phyloP scores from a whole-genome alignment of 2,888 invertebrate genomes.

The Oeneis ivallda region DNA sequence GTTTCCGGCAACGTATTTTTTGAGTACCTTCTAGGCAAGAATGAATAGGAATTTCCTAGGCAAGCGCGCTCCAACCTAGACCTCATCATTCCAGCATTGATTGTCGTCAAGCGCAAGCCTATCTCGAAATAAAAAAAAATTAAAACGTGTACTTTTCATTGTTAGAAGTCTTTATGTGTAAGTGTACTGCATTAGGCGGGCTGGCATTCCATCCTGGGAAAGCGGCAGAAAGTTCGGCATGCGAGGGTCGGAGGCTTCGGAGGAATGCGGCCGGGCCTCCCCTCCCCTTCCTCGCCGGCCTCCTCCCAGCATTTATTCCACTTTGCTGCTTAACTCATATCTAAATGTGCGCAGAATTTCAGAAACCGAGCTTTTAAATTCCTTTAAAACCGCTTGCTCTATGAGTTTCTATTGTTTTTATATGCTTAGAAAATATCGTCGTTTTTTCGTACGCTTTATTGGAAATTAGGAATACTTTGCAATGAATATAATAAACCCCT shows the following conservation, averaged over 20 bases:
- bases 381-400: conserved; percentile 15
- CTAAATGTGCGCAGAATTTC: conserved; percentile 39
- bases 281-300: conserved; percentile 37
- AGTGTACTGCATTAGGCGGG: conserved; percentile 47
- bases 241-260: conserved; percentile 66
- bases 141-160: conserved; percentile 14
- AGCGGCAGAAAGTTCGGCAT: conserved; percentile 55
- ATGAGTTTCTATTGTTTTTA: not conserved
- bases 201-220: conserved; percentile 59
- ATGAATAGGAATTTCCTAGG: too few species aligned
- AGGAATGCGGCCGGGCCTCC: conserved; percentile 73
- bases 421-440: not conserved
- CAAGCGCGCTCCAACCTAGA: too few species aligned
- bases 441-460: too few species aligned
- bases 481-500: not conserved
- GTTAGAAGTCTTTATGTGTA: conserved; percentile 38
- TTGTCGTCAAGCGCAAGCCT: too few species aligned
- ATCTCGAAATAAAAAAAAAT: too few species aligned
- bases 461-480: not conserved
- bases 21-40: too few species aligned
- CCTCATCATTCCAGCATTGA: too few species aligned
- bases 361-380: conserved; percentile 32
- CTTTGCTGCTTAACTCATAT: conserved; percentile 42
- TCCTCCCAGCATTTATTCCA: conserved; percentile 45
- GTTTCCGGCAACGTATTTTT: too few species aligned